Base-by-base conservation (phyloP, 2,888 invertebrate species). In the Nebria salina region DNA sequence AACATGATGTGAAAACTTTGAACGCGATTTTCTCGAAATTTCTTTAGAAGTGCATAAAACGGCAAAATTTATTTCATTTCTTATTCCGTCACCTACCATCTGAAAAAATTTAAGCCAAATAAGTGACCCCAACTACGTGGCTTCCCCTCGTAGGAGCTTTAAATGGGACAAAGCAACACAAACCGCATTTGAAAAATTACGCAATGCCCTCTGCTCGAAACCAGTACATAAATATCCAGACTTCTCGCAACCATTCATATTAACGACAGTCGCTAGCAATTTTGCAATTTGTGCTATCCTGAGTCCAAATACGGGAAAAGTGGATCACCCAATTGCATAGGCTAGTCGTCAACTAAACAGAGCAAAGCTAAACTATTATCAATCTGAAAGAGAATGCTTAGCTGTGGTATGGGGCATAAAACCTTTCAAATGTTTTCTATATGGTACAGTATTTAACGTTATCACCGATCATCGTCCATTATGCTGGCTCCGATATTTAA, bases 331-430 rank as follows among this genome's bases (percentile, higher is more conserved):
- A 4, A 77, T 86, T 5, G 84, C 85, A 9, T 86, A 83, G 42
- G 84, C 85, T 0, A 84, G 84, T 64, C 77, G 85, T 20, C 83
- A 83, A 2, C 76, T 85, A n/a, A 84, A 83, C 42, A 73, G 77
- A 73, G 68, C 81, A 0, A 84, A 85, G 81, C 65, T 13, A 15
- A 84, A 83, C 43, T 85, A 85, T 73, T 74, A 82, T 9, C 84
- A 85, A 9, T 84, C 82, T n/a, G 84, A 86, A 78, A 82, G 83
- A n/a, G 86, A 86, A 83, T 76, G 84, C 1, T 68, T 85, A 41
- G 85, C 84, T 0, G 77, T 85, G 1, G 77, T 85, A 6, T 85
- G 83, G 83, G 83, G 83, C 0, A 72, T 83, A 5, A 83, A 84
- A 72, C 82, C 84, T 72, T 86, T 83, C 75, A 41, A 84, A 64